These are phyloP conservation scores for Lasioglossum oenotherae DNA, from an alignment of 2,888 invertebrate species.

Conservation along the genomic window DNA sequence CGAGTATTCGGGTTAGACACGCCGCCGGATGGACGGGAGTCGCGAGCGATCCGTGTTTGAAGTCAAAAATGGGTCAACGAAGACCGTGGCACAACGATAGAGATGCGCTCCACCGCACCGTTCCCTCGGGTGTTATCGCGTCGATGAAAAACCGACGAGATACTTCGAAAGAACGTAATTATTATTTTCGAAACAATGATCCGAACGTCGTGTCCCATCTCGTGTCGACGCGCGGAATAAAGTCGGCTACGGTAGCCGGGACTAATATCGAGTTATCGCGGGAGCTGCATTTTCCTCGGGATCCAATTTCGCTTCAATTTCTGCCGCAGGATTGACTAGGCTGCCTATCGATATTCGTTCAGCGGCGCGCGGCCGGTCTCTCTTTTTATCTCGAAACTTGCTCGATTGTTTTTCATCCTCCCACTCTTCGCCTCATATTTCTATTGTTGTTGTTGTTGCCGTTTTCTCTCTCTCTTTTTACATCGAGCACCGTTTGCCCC, in stretches of 20 bases:
- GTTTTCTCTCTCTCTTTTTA: not conserved
- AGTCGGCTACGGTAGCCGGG: not conserved
- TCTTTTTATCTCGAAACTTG: slow-evolving; percentile 21
- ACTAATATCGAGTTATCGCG: slow-evolving; percentile 27
- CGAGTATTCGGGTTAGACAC: slow-evolving; percentile 39
- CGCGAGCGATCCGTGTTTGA: slow-evolving; percentile 45
- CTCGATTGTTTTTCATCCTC: slow-evolving; percentile 49
- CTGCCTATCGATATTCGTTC: slow-evolving; percentile 47
- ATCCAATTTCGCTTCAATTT: slow-evolving; percentile 59
- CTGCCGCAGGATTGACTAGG: slow-evolving; percentile 33
- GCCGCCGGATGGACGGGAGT: slow-evolving; percentile 39
- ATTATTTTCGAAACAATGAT: slow-evolving; percentile 5
- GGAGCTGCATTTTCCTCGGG: slow-evolving; percentile 20
- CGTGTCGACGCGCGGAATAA: not conserved
- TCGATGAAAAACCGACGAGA: not conserved
- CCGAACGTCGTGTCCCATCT: not conserved
- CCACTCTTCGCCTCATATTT: not conserved
- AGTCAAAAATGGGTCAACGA: slow-evolving; percentile 57
- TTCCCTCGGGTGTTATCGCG: slow-evolving; percentile 1
- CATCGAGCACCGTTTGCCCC: slow-evolving; percentile 1
- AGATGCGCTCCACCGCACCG: slow-evolving; percentile 18
- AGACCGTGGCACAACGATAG: slow-evolving; percentile 24
- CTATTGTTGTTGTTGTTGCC: not conserved
- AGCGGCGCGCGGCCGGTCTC: not conserved
- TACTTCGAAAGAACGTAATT: not conserved